Evolutionary conservation across 2,888 invertebrate species (phyloP), one percentile per base, ranked within the genome.

Genomic region (Ormyrus labotus): DNA sequence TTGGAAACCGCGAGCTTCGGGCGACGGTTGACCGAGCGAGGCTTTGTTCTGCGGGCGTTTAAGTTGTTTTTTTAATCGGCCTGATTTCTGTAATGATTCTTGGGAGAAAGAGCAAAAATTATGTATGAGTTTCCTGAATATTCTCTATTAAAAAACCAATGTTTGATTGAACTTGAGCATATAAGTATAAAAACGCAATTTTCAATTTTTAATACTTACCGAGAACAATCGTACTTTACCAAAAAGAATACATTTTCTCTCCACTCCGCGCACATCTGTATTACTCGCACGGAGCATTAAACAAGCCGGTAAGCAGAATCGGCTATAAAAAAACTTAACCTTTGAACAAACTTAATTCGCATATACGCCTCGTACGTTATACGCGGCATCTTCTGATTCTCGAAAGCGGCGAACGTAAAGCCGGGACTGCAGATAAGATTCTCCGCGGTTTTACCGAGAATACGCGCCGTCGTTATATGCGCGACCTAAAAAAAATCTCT

Each of bases 381-480:
- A 19, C 55, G 47, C n/a, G 10, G 76, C 13, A 19, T 65, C 65
- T 64, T 77, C 68, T 78, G 4, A 61, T 78, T 72, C 78, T 55
- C 13, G 45, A 67, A 72, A 73, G 11, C n/a, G 13, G 34, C 50
- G 50, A 67, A 69, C 8, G 50, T 53, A 64, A 64, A n/a, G 55
- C 19, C 50, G 11, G 61, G 48, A 48, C 68, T 55, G 60, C 61
- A 73, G 78, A 78, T 78, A 78, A 78, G 78, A 61, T 19, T 19
- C 50, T 50, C 63, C 47, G 68, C 61, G 61, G 78, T 68, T 78
- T 78, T 68, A 68, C 68, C 11, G 6, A 9, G 78, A 78, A 78
- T 34, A 50, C 48, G 68, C 73, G 45, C 55, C 47, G 50, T 34
- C 34, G 34, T 50, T 69, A 34, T 4, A 34, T 34, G 34, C 34